Percentiles rank a stretch among this genome's conserved stretches.
Evolutionary conservation across 2,113 vertebrate genomes (phyloP).

Genomic region (Athene noctua): DNA sequence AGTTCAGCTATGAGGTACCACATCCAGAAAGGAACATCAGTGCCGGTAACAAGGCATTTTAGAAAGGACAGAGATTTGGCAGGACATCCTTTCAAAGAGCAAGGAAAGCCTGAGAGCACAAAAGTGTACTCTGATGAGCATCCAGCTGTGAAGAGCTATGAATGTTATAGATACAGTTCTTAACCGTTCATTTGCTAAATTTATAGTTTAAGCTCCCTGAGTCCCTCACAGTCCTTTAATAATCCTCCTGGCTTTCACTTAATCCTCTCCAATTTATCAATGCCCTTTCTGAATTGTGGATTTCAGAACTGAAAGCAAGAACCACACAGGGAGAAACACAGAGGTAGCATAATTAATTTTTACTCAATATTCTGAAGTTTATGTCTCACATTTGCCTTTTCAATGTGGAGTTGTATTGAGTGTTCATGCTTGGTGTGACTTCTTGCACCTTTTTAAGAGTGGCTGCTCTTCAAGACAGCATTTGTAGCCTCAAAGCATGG

Average conservation of each 20-base stretch:
- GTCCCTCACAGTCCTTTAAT: not conserved
- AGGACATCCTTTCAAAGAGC: not conserved
- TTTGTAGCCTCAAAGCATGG: not conserved
- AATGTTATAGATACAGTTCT: not conserved
- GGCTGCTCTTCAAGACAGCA: not conserved
- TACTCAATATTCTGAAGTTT: not conserved
- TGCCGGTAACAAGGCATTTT: not conserved
- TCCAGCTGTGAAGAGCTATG: not conserved
- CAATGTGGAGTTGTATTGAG: not conserved
- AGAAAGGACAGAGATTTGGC: not conserved
- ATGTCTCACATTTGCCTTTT: not conserved
- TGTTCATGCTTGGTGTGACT: not conserved
- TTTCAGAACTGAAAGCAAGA: not conserved
- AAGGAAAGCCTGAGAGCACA: not conserved
- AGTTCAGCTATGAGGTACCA: not conserved
- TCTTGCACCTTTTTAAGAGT: not conserved
- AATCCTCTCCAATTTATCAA: not conserved
- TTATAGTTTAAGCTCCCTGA: not conserved
- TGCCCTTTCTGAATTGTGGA: not conserved
- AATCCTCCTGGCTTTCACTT: not conserved
- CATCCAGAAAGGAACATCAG: not conserved
- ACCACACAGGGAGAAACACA: not conserved
- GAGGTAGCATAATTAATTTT: not conserved
- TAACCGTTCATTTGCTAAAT: not conserved
- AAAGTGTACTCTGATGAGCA: not conserved